Conservation (phyloP, 2,888 invertebrate species). For the Choristoneura rosaceana region DNA sequence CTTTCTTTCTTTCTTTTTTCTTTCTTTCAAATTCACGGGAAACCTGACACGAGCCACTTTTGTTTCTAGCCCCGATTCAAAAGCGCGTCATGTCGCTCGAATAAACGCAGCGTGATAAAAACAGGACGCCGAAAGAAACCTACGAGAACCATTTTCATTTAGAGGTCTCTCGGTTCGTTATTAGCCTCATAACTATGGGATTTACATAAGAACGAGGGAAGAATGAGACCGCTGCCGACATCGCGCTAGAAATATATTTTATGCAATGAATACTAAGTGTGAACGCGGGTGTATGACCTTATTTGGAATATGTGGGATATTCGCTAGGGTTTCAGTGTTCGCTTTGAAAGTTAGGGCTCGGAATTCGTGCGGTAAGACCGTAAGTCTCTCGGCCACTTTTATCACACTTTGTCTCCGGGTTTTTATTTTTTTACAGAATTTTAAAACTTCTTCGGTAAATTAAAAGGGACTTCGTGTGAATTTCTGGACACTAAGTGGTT, state of each 20-base stretch:
- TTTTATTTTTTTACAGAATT: not conserved
- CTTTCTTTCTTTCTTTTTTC: no score
- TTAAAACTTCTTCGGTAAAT: not conserved
- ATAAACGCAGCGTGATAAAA: constrained; percentile 10
- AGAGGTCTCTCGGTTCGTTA: constrained; percentile 41
- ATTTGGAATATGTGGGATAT: constrained; percentile 13
- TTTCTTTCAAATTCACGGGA: no score
- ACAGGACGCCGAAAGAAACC: constrained; percentile 25
- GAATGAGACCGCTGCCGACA: constrained; percentile 34
- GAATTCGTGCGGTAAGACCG: constrained; percentile 17
- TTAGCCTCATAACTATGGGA: constrained; percentile 47
- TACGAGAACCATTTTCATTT: constrained; percentile 41
- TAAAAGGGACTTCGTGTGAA: not conserved
- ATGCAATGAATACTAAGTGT: constrained; percentile 37
- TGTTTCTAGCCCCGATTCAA: constrained; percentile 11
- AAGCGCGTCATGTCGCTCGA: not conserved
- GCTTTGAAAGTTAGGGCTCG: constrained; percentile 8
- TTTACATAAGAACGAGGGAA: constrained; percentile 48
- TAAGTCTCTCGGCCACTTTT: constrained; percentile 4
- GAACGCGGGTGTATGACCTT: constrained; percentile 24
- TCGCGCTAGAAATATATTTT: constrained; percentile 29
- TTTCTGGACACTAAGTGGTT: not conserved
- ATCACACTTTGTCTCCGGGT: not conserved
- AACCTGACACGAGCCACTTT: not conserved
- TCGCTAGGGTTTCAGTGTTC: not conserved